Base-by-base conservation (phyloP, 2,888 invertebrate genomes). In the Cybosia mesomella region DNA sequence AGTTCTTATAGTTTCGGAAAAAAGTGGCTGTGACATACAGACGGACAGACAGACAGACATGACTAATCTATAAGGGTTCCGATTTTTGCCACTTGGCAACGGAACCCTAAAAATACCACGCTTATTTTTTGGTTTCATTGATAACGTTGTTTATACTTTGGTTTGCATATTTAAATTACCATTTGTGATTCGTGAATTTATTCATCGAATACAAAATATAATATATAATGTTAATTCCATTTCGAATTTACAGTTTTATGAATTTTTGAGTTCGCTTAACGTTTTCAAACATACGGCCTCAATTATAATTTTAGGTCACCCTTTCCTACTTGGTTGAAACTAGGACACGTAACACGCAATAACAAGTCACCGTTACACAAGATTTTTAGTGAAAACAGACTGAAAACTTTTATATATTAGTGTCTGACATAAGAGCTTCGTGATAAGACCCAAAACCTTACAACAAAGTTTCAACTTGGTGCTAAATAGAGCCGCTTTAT, bases 401-500 rank as follows among this genome's bases (percentile, higher is more conserved):
- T 28, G 58, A 68, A 70, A 73, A 76, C 64, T 78, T 79, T 68
- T 24, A 32, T 61, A 66, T 71, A 76, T 77, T 75, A 79, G 70
- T 73, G 67, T 64, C 64, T 28, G 65, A 65, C 66, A 77, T 76
- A 76, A 83, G 73, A 74, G 74, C 21, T 75, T 76, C 76, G 79
- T 75, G 73, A 82, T 82, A 79, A 79, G 76, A 66, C 55, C 65
- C 66, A 43, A 75, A 73, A 81, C 77, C 73, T 81, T 61, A 69
- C 66, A 65, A 68, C 71, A 68, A 83, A 82, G 69, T 83, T 82
- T 76, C 63, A 75, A 70, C 71, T 70, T 63, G n/a, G 62, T 64
- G 67, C 57, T 66, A 66, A 72, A 73, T 68, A 74, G 34, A 70
- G 58, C 75, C 74, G 73, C 70, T 77, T 78, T 77, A 72, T 84